Evolutionary conservation across 2,113 vertebrate genomes (phyloP).

Genomic region (Empidonax alnorum): DNA sequence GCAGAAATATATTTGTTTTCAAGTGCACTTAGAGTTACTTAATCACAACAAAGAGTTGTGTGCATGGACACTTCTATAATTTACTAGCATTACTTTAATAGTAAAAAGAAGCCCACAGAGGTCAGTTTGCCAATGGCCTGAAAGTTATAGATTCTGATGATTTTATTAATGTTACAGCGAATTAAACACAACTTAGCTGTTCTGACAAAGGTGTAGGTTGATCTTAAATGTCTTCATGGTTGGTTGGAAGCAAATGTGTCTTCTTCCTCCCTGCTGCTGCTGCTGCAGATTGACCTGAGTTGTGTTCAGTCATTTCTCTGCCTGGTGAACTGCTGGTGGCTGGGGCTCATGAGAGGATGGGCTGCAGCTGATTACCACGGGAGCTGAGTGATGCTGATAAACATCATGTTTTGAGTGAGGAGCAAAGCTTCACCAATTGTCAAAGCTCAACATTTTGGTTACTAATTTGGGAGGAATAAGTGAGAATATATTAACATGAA

Average conservation of each 20-base stretch:
- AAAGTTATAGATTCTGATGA: neutral
- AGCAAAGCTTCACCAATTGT: neutral
- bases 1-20: conserved; percentile 1
- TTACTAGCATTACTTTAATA: neutral
- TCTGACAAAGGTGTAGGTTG: neutral
- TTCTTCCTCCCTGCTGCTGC: neutral
- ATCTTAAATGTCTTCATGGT: neutral
- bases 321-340: neutral
- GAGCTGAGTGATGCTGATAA: neutral
- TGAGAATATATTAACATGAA: neutral
- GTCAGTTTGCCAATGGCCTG: neutral
- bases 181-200: neutral
- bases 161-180: neutral
- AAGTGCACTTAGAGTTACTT: conserved; percentile 6
- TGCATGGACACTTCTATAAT: neutral
- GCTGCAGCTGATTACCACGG: neutral
- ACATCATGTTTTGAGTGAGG: rapidly evolving
- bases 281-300: neutral
- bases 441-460: neutral
- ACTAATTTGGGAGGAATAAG: neutral
- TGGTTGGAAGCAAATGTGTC: neutral
- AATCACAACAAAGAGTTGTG: neutral
- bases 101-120: neutral
- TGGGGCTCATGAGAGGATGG: neutral
- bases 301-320: neutral